Percentiles rank a stretch among this genome's conserved stretches.
Evolutionary conservation across 2,888 invertebrate genomes (phyloP).

Genomic region (Bimastos eiseni): DNA sequence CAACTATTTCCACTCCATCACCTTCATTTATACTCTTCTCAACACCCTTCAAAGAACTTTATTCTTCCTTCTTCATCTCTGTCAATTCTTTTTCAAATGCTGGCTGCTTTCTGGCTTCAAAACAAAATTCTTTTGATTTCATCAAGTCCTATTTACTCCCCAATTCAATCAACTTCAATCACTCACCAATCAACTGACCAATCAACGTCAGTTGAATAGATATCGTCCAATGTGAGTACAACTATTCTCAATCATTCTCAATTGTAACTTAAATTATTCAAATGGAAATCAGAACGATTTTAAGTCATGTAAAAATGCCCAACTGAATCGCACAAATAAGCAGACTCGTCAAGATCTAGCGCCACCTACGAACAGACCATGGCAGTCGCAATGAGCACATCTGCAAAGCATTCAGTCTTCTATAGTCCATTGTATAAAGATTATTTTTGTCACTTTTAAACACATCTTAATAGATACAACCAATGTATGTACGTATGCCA

Average conservation of each 20-base stretch:
- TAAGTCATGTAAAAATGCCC: neutral
- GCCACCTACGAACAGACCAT: neutral
- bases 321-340: neutral
- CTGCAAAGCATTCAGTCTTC: neutral
- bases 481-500: too few species aligned
- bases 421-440: neutral
- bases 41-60: neutral
- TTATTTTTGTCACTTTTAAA: neutral
- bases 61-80: neutral
- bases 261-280: too few species aligned
- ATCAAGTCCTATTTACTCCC: neutral
- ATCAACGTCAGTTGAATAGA: too few species aligned
- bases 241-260: too few species aligned
- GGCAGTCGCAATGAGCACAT: neutral
- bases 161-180: neutral
- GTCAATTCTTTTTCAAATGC: too few species aligned
- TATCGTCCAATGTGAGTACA: too few species aligned
- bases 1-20: too few species aligned
- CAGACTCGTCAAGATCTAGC: neutral
- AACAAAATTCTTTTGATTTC: neutral
- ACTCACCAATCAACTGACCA: neutral
- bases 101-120: too few species aligned
- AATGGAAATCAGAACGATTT: neutral
- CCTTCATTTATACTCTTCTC: too few species aligned
- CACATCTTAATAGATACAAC: slow-evolving; percentile 2